Conservation (phyloP, 2,888 invertebrate species). For the Gnatocerus cornutus region DNA sequence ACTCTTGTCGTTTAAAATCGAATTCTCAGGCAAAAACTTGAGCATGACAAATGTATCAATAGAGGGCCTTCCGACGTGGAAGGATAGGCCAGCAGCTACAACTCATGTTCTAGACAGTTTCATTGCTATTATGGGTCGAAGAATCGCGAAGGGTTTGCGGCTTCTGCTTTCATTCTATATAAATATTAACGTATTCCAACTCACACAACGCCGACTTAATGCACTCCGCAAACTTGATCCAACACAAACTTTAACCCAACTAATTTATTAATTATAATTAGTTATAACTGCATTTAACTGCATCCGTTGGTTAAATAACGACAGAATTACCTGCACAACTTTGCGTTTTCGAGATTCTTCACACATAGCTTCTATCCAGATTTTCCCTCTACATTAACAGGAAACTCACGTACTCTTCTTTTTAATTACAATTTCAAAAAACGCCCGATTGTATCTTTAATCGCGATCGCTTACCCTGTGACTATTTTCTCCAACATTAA, state of each 20-base stretch:
- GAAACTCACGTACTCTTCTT: conserved; percentile 2
- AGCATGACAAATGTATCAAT: conserved; percentile 57
- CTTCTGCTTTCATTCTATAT: conserved; percentile 47
- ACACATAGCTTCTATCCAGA: conserved; percentile 1
- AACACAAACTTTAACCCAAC: conserved; percentile 17
- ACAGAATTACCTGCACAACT: conserved; percentile 2
- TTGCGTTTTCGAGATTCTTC: neutral
- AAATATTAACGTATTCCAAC: conserved; percentile 49
- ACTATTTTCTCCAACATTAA: neutral
- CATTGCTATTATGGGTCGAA: conserved; percentile 52
- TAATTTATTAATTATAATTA: conserved; percentile 36
- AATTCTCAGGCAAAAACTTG: conserved; percentile 48
- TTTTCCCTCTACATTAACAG: neutral
- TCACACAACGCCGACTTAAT: conserved; percentile 32
- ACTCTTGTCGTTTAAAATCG: conserved; percentile 18
- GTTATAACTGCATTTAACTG: conserved; percentile 28
- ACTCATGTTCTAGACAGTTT: conserved; percentile 54
- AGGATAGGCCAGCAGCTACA: conserved; percentile 53
- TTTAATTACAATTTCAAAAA: conserved; percentile 12
- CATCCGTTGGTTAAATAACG: conserved; percentile 1
- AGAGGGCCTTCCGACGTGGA: conserved; percentile 52
- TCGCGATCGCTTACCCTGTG: neutral
- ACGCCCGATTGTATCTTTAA: conserved; percentile 11
- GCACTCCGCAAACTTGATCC: conserved; percentile 28
- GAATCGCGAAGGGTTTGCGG: conserved; percentile 51